Evolutionary conservation across 2,888 invertebrate genomes (phyloP), one percentile per base, ranked within the genome.

Genomic region (Melinaea marsaeus): DNA sequence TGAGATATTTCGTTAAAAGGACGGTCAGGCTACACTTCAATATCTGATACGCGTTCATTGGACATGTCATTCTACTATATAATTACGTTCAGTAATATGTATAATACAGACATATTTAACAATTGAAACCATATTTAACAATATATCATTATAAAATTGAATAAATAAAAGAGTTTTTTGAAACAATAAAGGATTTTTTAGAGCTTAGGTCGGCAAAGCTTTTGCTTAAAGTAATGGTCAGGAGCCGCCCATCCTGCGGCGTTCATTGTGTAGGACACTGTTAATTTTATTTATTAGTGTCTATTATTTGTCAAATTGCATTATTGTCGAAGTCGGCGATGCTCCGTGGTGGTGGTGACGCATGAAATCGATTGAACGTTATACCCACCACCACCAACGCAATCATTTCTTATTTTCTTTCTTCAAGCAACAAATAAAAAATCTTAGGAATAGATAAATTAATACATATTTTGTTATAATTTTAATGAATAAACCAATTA

Each of bases 241-340:
- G 67, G 62, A 42, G 62, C 64, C 66, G 71, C 74, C 58, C 55
- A 46, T 45, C 46, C 61, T 57, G 13, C 34, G 81, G 83, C 83
- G 74, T 57, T 77, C 69, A 73, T 76, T 74, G 80, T 81, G 72
- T 65, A 70, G 69, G 74, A 77, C 76, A 82, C 77, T 77, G 79
- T 83, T 84, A 87, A 88, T 88, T 88, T 89, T 85, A 89, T 90
- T 90, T 89, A 89, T 89, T 88, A 83, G 79, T 77, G 58, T 75
- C 79, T 82, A 85, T 88, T 86, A 84, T 78, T 72, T 77, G 82
- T 84, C 80, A 83, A 81, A 85, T 85, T 85, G 85, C 72, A 64
- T 69, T 74, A 72, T 75, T 74, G 76, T 75, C 64, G 69, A 74
- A 63, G 63, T 79, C 76, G 82, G 84, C 83, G 84, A 83, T 74